Evolutionary conservation across 2,113 vertebrate genomes (phyloP), one percentile per base, ranked within the genome.

Genomic region (Fulica atra): DNA sequence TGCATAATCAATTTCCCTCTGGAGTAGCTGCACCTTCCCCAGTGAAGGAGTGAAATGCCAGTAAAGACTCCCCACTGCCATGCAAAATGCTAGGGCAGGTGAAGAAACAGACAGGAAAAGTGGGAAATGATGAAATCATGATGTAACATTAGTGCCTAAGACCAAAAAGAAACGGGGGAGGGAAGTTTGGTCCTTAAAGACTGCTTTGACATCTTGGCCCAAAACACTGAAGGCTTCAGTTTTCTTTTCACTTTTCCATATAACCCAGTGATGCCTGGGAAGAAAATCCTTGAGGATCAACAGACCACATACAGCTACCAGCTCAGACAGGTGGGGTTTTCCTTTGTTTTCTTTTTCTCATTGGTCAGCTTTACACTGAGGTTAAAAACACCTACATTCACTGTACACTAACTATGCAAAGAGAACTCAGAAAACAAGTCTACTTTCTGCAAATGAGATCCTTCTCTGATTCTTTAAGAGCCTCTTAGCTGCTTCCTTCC

Each of bases 1-100:
- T 92, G 89, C 44, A 16, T 36, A 87, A 95, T 81, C 38, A 81
- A 0, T 71, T 93, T 80, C 54, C 93, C 51, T 36, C 56, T 24
- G 60, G 38, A 61, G 42, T 5, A 68, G 42, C 25, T 50, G 51
- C 95, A 81, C 63, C 73, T 66, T 80, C 21, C 15, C 72, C 56
- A 44, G 3, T 1, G 0, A 26, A 26, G 51, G 72, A 68, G 12
- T 3, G 38, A 84, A 73, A 73, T 6, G 24, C 1, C 2, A 91
- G 24, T 15, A 48, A 82, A 86, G 8, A 33, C 26, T 80, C 53
- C 74, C 18, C 13, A 31, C 10, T 77, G 63, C 57, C 28, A 61
- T 2, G 12, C 29, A 83, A 93, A 93, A 88, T 13, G 20, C 59
- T 1, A n/a, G 20, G 46, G 24, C 18, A 83, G 33, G 17, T 74